Evolutionary conservation across 2,113 vertebrate species (phyloP).

Genomic region (Macroglossus sobrinus): DNA sequence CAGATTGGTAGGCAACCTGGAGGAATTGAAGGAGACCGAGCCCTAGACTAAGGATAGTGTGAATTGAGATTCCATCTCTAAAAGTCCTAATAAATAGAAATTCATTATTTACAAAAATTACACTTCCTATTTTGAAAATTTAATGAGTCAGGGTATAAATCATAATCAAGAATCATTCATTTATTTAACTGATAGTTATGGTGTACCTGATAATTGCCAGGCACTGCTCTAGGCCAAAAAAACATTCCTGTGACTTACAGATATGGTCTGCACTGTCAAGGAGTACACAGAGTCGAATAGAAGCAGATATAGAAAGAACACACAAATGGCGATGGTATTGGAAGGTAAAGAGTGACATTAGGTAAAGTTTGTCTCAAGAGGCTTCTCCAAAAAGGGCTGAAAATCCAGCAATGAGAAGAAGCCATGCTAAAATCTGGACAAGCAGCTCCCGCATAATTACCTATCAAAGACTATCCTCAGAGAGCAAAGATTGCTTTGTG

Average conservation of each 20-base stretch:
- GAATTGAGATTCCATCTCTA: neutral
- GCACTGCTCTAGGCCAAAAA: neutral
- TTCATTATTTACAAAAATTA: neutral
- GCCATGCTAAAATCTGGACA: neutral
- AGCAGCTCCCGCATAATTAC: rapidly evolving
- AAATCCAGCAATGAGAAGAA: neutral
- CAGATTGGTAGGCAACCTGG: neutral
- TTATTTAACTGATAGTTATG: neutral
- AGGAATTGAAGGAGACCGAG: neutral
- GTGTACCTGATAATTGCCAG: neutral
- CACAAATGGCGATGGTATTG: neutral
- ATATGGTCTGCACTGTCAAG: neutral
- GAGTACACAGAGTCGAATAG: neutral
- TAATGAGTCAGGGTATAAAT: neutral
- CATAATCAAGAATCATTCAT: neutral
- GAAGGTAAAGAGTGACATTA: neutral
- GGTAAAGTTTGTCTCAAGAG: neutral
- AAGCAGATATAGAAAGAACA: neutral
- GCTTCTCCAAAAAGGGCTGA: neutral
- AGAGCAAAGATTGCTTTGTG: neutral
- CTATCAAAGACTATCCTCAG: neutral
- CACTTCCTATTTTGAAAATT: neutral
- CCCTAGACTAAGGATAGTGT: too few relatives aligned
- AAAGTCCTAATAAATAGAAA: neutral
- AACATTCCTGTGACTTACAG: neutral